Conservation (phyloP, 2,797 vertebrate species). For the Sebastes nivosus region DNA sequence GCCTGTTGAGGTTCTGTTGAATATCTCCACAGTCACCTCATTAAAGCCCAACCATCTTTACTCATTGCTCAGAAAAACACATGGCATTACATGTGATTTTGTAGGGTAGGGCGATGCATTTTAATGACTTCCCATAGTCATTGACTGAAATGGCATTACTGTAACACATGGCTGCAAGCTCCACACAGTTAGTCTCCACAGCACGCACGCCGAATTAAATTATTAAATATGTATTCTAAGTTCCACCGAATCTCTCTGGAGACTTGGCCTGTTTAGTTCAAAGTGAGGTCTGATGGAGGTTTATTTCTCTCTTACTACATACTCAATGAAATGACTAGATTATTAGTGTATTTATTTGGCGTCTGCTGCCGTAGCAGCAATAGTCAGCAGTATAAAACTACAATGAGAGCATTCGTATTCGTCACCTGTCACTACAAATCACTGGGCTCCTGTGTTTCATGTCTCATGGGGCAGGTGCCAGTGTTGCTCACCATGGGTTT, state of each 20-base stretch:
- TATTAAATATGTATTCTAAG: conserved; percentile 71
- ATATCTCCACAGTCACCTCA: neutral
- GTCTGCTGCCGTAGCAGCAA: neutral
- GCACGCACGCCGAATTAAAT: conserved; percentile 64
- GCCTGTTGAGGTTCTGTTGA: neutral
- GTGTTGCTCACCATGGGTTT: conserved; percentile 44
- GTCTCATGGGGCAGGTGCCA: conserved; percentile 34
- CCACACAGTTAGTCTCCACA: conserved; percentile 29
- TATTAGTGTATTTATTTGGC: conserved; percentile 9
- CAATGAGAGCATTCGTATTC: conserved; percentile 3
- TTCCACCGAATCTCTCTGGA: conserved; percentile 59
- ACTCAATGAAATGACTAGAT: conserved; percentile 43
- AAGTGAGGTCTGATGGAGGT: conserved; percentile 46
- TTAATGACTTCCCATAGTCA: conserved; percentile 40
- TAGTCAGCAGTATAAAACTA: conserved; percentile 2
- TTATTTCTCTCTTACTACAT: conserved; percentile 7
- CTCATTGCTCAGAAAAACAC: conserved; percentile 20
- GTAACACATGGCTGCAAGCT: conserved; percentile 21
- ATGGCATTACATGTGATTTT: conserved; percentile 33
- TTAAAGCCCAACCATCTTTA: neutral
- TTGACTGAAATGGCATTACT: conserved; percentile 39
- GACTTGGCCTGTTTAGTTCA: conserved; percentile 69
- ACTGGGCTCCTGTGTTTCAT: conserved; percentile 14
- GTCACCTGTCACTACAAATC: conserved; percentile 30
- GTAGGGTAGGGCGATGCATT: conserved; percentile 8